Percentiles rank a stretch among this genome's conserved stretches.
phyloP scores from a whole-genome alignment of 2,113 vertebrate genomes.

The Taxidea taxus region DNA sequence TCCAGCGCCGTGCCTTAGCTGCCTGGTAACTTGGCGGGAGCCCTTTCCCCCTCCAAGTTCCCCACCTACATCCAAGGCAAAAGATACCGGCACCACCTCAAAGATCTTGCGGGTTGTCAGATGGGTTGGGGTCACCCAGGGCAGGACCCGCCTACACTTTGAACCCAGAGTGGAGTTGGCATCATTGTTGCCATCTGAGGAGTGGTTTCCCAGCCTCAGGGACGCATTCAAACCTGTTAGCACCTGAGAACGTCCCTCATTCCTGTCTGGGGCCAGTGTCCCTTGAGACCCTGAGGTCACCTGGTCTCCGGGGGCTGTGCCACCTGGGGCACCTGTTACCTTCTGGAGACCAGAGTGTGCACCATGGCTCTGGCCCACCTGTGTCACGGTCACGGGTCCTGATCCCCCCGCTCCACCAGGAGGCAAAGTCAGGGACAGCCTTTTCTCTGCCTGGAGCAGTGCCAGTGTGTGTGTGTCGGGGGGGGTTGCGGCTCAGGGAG shows the following conservation, averaged over 20 bases:
- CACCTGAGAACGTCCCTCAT: background rate
- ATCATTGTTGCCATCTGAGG: background rate
- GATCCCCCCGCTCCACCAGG: background rate
- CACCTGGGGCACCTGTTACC: background rate
- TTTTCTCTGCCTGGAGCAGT: background rate
- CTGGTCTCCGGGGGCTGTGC: background rate
- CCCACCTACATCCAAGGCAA: accelerated
- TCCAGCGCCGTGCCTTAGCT: background rate
- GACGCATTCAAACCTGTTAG: background rate
- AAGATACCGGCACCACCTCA: background rate
- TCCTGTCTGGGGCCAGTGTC: background rate
- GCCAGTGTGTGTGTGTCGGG: accelerated
- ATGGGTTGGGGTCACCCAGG: background rate
- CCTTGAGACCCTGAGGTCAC: background rate
- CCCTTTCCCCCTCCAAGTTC: background rate
- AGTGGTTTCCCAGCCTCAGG: background rate
- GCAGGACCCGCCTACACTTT: too few species aligned
- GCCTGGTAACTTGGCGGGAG: background rate
- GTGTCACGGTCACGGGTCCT: accelerated
- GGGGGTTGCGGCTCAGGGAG: background rate
- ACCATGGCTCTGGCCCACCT: background rate
- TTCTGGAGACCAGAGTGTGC: background rate
- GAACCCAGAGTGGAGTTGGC: background rate
- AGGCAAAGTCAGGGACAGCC: background rate
- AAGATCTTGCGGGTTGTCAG: background rate